These are phyloP conservation scores for Schizothorax lantsangensis DNA, from an alignment of 2,797 vertebrate genomes.

Conservation along the genomic window DNA sequence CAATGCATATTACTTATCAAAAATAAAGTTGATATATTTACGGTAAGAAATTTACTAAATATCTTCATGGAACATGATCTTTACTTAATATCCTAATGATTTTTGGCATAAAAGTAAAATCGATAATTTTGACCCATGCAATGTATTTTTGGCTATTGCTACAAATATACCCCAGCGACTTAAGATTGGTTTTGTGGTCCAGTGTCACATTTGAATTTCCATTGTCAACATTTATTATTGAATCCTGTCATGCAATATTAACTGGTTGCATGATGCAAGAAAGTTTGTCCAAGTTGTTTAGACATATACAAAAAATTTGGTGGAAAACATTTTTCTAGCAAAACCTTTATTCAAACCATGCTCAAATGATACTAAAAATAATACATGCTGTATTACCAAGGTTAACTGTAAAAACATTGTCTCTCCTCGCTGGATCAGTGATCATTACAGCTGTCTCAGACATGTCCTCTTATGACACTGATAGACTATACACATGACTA, in stretches of 20 bases:
- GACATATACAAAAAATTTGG: neutral
- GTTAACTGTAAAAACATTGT: slow-evolving; percentile 9
- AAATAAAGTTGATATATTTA: too few relatives aligned
- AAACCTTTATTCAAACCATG: slow-evolving; percentile 34
- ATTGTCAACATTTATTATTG: neutral
- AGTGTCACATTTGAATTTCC: neutral
- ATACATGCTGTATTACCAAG: neutral
- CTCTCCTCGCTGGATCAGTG: neutral
- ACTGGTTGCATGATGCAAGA: neutral
- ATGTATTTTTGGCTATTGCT: too few relatives aligned
- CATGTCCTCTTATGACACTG: neutral
- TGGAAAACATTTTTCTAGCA: neutral
- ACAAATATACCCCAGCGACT: too few relatives aligned
- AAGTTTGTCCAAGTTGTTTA: neutral
- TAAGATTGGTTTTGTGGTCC: too few relatives aligned
- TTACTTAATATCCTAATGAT: too few relatives aligned
- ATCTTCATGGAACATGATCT: too few relatives aligned
- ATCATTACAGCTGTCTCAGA: neutral
- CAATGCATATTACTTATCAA: too few relatives aligned
- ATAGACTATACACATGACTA: neutral
- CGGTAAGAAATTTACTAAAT: too few relatives aligned
- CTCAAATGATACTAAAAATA: slow-evolving; percentile 3
- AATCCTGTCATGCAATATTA: neutral
- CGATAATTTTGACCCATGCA: too few relatives aligned
- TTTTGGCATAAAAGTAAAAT: too few relatives aligned